These are phyloP conservation scores for Aplochiton taeniatus DNA, from an alignment of 2,797 vertebrate species.

Conservation along the genomic window DNA sequence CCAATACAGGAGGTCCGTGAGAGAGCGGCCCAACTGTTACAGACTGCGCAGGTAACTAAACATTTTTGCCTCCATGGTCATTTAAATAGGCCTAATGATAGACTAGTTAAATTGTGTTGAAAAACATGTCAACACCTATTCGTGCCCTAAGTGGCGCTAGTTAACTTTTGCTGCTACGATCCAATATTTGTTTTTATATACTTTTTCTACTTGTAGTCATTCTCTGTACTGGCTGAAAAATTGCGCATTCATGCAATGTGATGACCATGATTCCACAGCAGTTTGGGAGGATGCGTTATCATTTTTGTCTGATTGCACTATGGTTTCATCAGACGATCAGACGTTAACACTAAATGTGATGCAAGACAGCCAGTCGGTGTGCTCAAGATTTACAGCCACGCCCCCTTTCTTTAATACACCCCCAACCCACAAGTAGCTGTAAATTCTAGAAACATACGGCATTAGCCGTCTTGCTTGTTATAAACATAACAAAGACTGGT, in stretches of 20 bases:
- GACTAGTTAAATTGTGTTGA: too few species aligned
- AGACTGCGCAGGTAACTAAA: constrained; percentile 62
- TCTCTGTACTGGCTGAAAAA: too few species aligned
- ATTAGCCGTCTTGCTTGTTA: too few species aligned
- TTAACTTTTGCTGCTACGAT: too few species aligned
- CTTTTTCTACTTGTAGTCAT: too few species aligned
- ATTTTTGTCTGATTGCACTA: constrained; percentile 11
- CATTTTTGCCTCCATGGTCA: background rate
- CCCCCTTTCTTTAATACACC: constrained; percentile 54
- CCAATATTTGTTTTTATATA: too few species aligned
- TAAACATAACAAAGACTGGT: too few species aligned
- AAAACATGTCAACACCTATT: too few species aligned
- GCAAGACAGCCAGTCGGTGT: constrained; percentile 58
- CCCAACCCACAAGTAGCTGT: background rate
- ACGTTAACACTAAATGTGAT: constrained; percentile 48
- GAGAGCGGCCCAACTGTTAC: constrained; percentile 60
- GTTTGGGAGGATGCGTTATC: background rate
- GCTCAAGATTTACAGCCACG: constrained; percentile 55
- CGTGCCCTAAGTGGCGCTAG: too few species aligned
- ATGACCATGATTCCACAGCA: too few species aligned
- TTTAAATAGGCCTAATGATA: too few species aligned
- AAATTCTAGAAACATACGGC: constrained; percentile 3
- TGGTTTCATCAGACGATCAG: constrained; percentile 34
- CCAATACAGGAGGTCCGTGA: constrained; percentile 64
- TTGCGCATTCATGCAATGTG: too few species aligned